Percentiles rank a stretch among this genome's conserved stretches.
Conservation (phyloP, 2,888 invertebrate species). For the Papilio protenor region DNA sequence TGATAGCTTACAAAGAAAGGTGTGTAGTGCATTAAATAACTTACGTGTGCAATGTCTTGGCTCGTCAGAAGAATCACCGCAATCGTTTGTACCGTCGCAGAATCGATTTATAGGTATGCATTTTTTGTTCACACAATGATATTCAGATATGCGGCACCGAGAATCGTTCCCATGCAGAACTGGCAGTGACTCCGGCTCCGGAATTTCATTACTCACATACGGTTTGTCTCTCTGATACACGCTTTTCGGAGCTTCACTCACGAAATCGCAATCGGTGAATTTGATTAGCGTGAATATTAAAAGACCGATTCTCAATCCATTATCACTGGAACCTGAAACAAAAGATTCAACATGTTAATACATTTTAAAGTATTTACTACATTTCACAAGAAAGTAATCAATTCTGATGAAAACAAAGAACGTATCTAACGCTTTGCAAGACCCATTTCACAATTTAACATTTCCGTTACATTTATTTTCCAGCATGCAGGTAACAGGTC, state of each 20-base stretch:
- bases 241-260: constrained; percentile 59
- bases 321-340: constrained; percentile 72
- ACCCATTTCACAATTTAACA: not conserved
- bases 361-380: not conserved
- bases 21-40: constrained; percentile 64
- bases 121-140: constrained; percentile 86
- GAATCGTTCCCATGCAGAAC: constrained; percentile 77
- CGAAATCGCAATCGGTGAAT: constrained; percentile 69
- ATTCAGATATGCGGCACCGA: constrained; percentile 87
- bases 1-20: not conserved
- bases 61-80: constrained; percentile 92
- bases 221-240: constrained; percentile 64
- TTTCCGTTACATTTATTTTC: not conserved
- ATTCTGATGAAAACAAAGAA: too few species aligned
- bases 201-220: constrained; percentile 59
- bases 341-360: constrained; percentile 46
- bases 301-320: constrained; percentile 62
- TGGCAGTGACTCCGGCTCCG: constrained; percentile 73
- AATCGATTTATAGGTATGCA: constrained; percentile 89
- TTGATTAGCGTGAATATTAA: constrained; percentile 60
- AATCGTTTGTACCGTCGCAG: constrained; percentile 92
- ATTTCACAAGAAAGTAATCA: not conserved
- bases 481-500: too few species aligned
- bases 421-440: not conserved
- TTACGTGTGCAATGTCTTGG: constrained; percentile 92